Evolutionary conservation across 2,888 invertebrate genomes (phyloP), one percentile per base, ranked within the genome.

Genomic region (Chirona hameri): DNA sequence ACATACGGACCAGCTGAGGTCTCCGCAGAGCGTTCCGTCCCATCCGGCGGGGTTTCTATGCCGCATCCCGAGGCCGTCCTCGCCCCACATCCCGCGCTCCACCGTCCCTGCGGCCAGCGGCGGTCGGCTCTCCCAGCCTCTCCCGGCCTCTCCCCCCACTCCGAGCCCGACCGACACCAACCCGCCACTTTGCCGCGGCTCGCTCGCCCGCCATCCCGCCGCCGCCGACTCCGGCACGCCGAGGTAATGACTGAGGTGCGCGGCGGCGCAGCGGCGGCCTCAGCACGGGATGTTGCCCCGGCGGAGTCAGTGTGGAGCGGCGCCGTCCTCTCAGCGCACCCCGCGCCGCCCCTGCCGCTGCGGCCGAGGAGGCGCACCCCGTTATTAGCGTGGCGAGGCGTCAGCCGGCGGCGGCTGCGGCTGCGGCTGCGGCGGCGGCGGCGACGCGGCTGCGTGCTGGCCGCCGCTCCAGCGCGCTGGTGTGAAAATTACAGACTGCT

Each of bases 401-500:
- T 3, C 72, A 1, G 72, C 15, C 72, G 12, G 72, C 31, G 72
- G 29, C 31, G 18, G 3, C 31, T 31, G 72, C 14, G 29, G 69
- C 14, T 14, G 14, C 14, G 69, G 72, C 31, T 14, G 31, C 15
- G 39, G 39, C 39, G 39, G 39, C 72, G 12, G 72, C 31, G 72
- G 29, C 31, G 18, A 10, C 31, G 39, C 39, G 39, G 39, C 39
- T 69, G 65, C 65, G 27, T 69, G 65, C 65, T 9, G 24, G 65
- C 27, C 27, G 72, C 29, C 5, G 18, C 69, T 27, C n/a, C 29
- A 29, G 7, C 14, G 14, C 27, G 69, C 27, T 72, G 72, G 72
- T 72, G 72, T 72, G 72, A 72, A 72, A 72, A 72, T 72, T 72
- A 72, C 72, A 72, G 72, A 31, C 72, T 27, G 72, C 12, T 4